A percentile compares a stretch with the other conserved stretches of the same genome.
phyloP scores from a whole-genome alignment of 2,113 vertebrate species.

The Misgurnus anguillicaudatus region DNA sequence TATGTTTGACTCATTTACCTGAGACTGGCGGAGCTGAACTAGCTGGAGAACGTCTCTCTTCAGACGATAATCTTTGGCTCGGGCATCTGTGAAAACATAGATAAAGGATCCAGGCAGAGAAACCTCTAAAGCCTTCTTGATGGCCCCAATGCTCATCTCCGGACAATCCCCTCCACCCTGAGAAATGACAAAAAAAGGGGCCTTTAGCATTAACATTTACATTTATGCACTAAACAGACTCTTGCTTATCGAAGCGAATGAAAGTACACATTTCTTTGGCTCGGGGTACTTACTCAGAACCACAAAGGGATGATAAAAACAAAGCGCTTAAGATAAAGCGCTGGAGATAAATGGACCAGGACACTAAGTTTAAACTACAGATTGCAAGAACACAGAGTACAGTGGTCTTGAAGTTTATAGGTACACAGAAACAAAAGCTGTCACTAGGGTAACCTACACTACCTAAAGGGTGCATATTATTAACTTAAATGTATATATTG shows the following conservation, averaged over 20 bases:
- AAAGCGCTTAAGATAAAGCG: constrained; percentile 12
- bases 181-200: constrained; percentile 6
- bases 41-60: constrained; percentile 84
- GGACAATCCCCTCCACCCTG: constrained; percentile 95
- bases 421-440: no score
- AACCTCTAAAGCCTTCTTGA: constrained; percentile 85
- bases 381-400: constrained; percentile 20
- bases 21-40: constrained; percentile 87
- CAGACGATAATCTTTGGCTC: constrained; percentile 87
- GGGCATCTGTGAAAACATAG: constrained; percentile 92
- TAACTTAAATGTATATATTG: no score
- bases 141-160: constrained; percentile 92
- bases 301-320: constrained; percentile 26
- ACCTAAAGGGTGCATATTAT: no score
- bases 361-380: neutral
- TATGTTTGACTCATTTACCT: constrained; percentile 70
- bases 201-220: constrained; percentile 19
- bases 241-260: neutral
- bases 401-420: neutral
- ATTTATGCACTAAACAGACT: neutral
- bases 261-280: constrained; percentile 11
- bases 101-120: constrained; percentile 87
- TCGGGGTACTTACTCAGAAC: neutral
- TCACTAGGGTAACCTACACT: no score
- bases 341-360: constrained; percentile 16